Evolutionary conservation across 1,140 invertebrate genomes (phyloP).

Genomic region (Aphis craccivora): DNA sequence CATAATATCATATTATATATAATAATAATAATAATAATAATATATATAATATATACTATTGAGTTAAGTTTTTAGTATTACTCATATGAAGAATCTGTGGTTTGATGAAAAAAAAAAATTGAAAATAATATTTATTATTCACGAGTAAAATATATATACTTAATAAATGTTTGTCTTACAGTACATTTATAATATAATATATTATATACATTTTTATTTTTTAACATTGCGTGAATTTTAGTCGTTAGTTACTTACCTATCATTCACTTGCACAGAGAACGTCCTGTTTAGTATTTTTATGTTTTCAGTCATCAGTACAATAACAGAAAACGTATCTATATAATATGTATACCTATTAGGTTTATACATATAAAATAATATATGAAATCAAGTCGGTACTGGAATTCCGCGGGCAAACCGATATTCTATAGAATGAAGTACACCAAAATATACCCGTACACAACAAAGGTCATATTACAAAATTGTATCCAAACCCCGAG

Average conservation of each 20-base stretch:
- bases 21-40: not conserved
- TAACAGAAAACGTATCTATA: no score
- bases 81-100: not conserved
- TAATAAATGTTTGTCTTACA: not conserved
- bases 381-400: not conserved
- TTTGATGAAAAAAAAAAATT: not conserved
- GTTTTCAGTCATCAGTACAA: no score
- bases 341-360: no score
- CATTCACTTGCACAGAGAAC: not conserved
- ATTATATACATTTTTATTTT: slow-evolving; percentile 28
- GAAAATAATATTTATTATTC: not conserved
- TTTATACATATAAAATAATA: not conserved
- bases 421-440: not conserved
- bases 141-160: slow-evolving; percentile 16
- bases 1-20: slow-evolving; percentile 8
- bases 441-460: not conserved
- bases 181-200: slow-evolving; percentile 9
- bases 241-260: not conserved
- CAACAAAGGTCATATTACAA: not conserved
- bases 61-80: slow-evolving; percentile 9
- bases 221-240: not conserved
- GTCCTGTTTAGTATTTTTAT: not conserved
- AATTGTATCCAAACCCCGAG: not conserved
- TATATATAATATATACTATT: not conserved
- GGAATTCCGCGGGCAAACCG: not conserved